Conservation (phyloP, 2,888 invertebrate species). For the Capitulum mitella region DNA sequence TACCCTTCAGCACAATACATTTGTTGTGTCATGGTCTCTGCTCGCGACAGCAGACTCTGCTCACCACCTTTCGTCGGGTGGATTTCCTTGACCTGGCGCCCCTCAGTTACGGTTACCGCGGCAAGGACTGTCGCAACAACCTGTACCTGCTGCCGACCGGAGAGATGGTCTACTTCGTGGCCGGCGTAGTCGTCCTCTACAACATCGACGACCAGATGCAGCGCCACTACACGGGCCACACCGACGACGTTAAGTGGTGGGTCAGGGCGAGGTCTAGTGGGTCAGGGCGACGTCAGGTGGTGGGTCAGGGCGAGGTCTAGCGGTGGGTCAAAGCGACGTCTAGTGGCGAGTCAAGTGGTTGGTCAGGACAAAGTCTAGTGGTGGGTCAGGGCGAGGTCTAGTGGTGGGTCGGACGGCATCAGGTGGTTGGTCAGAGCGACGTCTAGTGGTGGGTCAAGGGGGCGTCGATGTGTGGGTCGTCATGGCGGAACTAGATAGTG, state of each 20-base stretch:
- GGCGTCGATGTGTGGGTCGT: too few relatives aligned
- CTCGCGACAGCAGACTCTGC: too few relatives aligned
- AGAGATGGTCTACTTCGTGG: conserved; percentile 87
- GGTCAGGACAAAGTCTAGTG: neutral
- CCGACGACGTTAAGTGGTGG: conserved; percentile 88
- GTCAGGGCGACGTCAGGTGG: neutral
- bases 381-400: neutral
- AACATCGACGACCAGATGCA: conserved; percentile 85
- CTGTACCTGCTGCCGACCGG: conserved; percentile 79
- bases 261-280: conserved; percentile 34
- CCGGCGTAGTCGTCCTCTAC: conserved; percentile 79
- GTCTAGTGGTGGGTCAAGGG: neutral
- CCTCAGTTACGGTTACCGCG: conserved; percentile 47
- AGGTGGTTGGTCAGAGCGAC: neutral
- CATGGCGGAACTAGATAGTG: too few relatives aligned
- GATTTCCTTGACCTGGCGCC: neutral
- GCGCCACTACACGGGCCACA: conserved; percentile 85
- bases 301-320: neutral
- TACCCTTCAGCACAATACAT: too few relatives aligned
- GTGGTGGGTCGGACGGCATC: conserved; percentile 51
- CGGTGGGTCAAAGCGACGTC: conserved; percentile 55
- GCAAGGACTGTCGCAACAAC: conserved; percentile 83
- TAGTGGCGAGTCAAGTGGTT: conserved; percentile 61
- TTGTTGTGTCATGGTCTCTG: too few relatives aligned
- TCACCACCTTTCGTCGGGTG: too few relatives aligned